A percentile compares a stretch with the other conserved stretches of the same genome.
Evolutionary conservation across 1,140 invertebrate genomes (phyloP).

Genomic region (Drosophila pandora): DNA sequence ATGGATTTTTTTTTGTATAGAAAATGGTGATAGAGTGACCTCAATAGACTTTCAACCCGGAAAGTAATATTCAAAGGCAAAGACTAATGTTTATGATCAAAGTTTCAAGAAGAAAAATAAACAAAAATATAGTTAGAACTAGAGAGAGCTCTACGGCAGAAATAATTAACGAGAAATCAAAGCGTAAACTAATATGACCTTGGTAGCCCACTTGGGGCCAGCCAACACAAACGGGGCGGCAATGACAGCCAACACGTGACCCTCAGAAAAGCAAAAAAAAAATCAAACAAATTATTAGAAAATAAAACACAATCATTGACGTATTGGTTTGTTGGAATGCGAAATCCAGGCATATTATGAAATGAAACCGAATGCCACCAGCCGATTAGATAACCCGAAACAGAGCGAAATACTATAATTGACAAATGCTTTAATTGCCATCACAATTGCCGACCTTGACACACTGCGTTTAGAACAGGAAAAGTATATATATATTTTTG

Average conservation of each 20-base stretch:
- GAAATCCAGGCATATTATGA: constrained; percentile 6
- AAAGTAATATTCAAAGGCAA: constrained; percentile 17
- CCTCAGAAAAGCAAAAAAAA: constrained; percentile 35
- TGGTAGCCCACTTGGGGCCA: constrained; percentile 21
- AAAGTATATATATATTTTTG: constrained; percentile 5
- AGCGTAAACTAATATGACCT: constrained; percentile 75
- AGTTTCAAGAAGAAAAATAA: constrained; percentile 6
- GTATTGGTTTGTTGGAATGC: no score
- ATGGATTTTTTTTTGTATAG: background rate
- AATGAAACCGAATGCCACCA: background rate
- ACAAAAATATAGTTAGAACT: constrained; percentile 12
- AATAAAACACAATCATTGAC: constrained; percentile 14
- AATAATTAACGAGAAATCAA: constrained; percentile 76
- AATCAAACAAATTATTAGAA: constrained; percentile 10
- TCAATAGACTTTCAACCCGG: constrained; percentile 12
- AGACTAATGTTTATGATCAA: constrained; percentile 1
- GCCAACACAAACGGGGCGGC: constrained; percentile 33
- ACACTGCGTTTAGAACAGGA: constrained; percentile 22
- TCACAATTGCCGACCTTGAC: constrained; percentile 54
- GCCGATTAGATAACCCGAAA: constrained; percentile 2
- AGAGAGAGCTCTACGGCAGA: constrained; percentile 3
- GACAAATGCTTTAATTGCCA: constrained; percentile 34
- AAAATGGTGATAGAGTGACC: background rate
- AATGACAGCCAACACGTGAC: constrained; percentile 59
- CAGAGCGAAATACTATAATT: background rate